Conservation (phyloP, 2,888 invertebrate genomes). For the Torymus auratus region DNA sequence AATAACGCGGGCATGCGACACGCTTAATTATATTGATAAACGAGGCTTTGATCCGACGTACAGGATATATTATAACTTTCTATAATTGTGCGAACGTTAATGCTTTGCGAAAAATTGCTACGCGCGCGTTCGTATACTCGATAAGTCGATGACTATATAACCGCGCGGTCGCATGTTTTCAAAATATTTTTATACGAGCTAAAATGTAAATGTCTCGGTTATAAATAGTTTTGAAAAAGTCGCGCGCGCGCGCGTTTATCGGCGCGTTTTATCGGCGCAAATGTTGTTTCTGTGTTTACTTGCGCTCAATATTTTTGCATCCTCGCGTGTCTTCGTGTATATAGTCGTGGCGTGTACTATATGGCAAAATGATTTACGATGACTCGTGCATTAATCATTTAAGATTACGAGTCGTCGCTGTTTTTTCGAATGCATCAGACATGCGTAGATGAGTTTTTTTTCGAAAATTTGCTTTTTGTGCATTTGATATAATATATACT, state of each 20-base stretch:
- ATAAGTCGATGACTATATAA: not conserved
- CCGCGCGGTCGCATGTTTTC: conserved; percentile 6
- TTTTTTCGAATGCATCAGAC: not conserved
- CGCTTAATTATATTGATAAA: too few relatives aligned
- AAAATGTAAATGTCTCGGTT: not conserved
- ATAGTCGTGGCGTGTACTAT: too few relatives aligned
- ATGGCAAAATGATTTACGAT: not conserved
- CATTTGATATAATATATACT: too few relatives aligned
- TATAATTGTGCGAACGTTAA: too few relatives aligned
- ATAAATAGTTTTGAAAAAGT: conserved; percentile 33
- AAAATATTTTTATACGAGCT: not conserved
- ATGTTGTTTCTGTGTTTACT: conserved; percentile 9
- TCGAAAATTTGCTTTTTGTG: too few relatives aligned
- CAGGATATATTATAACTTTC: too few relatives aligned
- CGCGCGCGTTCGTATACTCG: too few relatives aligned
- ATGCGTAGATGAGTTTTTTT: too few relatives aligned
- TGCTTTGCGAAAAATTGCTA: too few relatives aligned
- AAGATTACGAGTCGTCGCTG: not conserved
- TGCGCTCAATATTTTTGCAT: conserved; percentile 1
- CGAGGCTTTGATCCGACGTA: too few relatives aligned
- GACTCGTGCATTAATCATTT: conserved; percentile 10
- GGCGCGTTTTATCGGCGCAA: conserved; percentile 13
- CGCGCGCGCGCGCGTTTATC: not conserved
- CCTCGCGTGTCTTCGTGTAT: not conserved
- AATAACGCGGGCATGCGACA: too few relatives aligned